A percentile compares a stretch with the other conserved stretches of the same genome.
phyloP scores from a whole-genome alignment of 2,113 vertebrate species.

The Dasyornis broadbenti region DNA sequence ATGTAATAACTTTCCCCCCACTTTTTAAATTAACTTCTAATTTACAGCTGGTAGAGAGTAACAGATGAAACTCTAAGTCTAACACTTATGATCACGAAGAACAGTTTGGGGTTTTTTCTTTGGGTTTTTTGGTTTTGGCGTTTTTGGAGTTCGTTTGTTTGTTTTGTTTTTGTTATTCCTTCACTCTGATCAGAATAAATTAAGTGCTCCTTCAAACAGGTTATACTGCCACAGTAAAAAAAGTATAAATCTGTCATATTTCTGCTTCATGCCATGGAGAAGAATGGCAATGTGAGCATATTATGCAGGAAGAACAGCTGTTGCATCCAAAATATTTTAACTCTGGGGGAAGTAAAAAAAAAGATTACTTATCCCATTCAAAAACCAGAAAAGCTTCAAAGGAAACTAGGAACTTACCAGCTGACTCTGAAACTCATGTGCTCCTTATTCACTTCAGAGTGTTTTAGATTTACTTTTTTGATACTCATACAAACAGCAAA shows the following conservation, averaged over 20 bases:
- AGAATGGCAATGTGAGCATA: not conserved
- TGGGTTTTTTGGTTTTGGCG: not conserved
- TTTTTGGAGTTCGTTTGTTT: not conserved
- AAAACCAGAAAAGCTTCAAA: not conserved
- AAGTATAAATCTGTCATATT: not conserved
- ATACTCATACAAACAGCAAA: not conserved
- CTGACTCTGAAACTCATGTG: not conserved
- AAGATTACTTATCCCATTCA: not conserved
- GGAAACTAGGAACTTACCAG: not conserved
- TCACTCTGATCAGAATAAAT: not conserved
- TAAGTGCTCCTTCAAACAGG: not conserved
- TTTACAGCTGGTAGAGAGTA: not conserved
- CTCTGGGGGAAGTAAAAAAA: accelerated
- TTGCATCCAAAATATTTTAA: not conserved
- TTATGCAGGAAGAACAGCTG: not conserved
- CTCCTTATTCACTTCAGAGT: not conserved
- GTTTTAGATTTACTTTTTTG: not conserved
- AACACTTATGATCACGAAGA: not conserved
- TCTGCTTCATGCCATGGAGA: not conserved
- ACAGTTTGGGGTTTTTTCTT: not conserved
- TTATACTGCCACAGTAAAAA: not conserved
- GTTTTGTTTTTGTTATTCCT: not conserved
- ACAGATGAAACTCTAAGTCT: not conserved
- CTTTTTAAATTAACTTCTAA: not conserved
- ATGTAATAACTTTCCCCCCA: not conserved